These are phyloP conservation scores for Papilio polytes DNA, from an alignment of 1,140 invertebrate genomes.

Conservation along the genomic window DNA sequence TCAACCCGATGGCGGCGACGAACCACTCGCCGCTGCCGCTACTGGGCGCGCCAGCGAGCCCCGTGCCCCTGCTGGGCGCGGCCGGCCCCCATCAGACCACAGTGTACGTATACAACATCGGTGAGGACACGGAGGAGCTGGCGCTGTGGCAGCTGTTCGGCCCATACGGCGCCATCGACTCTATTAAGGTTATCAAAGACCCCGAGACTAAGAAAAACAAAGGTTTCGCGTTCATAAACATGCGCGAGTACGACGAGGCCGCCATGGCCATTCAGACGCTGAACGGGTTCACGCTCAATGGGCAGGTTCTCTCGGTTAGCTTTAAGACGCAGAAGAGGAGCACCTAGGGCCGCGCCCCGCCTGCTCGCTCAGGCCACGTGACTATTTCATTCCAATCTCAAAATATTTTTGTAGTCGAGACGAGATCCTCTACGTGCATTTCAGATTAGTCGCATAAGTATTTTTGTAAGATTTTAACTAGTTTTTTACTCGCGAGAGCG, in stretches of 20 bases:
- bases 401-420: constrained; percentile 83
- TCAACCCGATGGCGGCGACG: constrained; percentile 80
- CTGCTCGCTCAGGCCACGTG: constrained; percentile 50
- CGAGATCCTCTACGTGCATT: constrained; percentile 81
- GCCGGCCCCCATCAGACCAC: constrained; percentile 77
- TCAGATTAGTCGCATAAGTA: constrained; percentile 83
- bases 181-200: constrained; percentile 99
- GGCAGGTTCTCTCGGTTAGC: constrained; percentile 98
- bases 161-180: constrained; percentile 99
- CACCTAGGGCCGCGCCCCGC: constrained; percentile 56
- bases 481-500: constrained; percentile 80
- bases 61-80: constrained; percentile 71
- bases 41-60: constrained; percentile 74
- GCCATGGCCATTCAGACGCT: constrained; percentile 98
- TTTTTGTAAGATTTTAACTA: constrained; percentile 83
- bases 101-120: constrained; percentile 96
- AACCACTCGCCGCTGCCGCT: constrained; percentile 76
- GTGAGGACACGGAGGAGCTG: constrained; percentile 98
- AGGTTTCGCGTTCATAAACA: constrained; percentile 99
- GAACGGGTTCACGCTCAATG: constrained; percentile 98
- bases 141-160: constrained; percentile 99
- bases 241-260: constrained; percentile 99
- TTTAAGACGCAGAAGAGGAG: constrained; percentile 96
- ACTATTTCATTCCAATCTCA: constrained; percentile 83
- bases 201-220: constrained; percentile 99